Conservation (phyloP, 2,113 vertebrate species). For the Oreocharis arfaki region DNA sequence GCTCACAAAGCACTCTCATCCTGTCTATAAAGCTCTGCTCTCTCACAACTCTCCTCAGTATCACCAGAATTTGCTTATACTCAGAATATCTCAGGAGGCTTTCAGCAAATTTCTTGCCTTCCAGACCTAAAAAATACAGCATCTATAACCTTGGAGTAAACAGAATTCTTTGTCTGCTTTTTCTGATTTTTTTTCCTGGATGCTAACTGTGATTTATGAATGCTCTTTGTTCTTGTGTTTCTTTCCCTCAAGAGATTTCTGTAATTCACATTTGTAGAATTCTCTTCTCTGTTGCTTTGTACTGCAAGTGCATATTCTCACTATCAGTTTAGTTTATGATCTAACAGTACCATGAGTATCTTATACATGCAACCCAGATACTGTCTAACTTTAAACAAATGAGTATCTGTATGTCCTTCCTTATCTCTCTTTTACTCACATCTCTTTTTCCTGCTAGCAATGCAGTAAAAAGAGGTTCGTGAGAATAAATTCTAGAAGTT, state of each 20-base stretch:
- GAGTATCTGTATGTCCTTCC: neutral
- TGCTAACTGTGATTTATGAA: neutral
- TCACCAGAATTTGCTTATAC: neutral
- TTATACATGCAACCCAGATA: neutral
- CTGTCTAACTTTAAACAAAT: neutral
- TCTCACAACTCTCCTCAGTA: neutral
- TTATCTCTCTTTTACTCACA: neutral
- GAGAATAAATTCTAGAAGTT: neutral
- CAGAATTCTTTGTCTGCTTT: neutral
- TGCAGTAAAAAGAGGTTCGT: neutral
- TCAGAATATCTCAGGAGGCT: neutral
- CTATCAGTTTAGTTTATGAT: neutral
- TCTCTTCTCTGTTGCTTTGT: neutral
- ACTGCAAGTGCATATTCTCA: neutral
- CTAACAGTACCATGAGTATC: neutral
- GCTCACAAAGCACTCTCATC: neutral
- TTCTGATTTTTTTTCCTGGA: neutral
- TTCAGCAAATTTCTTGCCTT: neutral
- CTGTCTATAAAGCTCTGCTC: neutral
- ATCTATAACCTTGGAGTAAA: neutral
- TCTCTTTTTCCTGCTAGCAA: neutral
- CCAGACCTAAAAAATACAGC: neutral
- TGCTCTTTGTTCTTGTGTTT: neutral
- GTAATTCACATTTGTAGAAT: neutral
- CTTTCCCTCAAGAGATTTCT: neutral